Conservation (phyloP, 2,113 vertebrate species). For the Heteronetta atricapilla region DNA sequence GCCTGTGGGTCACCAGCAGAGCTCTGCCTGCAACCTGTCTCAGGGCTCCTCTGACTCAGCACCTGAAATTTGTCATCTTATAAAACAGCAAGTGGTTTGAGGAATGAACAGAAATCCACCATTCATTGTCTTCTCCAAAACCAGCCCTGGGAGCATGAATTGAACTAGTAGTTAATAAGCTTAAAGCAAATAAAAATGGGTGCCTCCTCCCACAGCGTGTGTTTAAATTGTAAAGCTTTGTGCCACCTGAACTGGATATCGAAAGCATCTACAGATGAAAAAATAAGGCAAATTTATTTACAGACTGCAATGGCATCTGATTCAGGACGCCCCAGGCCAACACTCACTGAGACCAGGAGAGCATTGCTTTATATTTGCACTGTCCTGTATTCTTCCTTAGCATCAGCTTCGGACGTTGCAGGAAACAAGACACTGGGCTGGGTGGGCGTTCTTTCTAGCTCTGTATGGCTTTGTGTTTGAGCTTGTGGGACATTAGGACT, state of each 20-base stretch:
- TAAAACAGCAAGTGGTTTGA: rapidly evolving
- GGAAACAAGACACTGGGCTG: neutral
- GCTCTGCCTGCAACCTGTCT: neutral
- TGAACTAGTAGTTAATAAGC: rapidly evolving
- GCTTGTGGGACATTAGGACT: no score
- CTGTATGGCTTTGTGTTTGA: neutral
- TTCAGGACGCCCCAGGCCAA: neutral
- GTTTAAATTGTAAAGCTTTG: no score
- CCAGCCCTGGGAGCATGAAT: neutral
- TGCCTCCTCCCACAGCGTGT: rapidly evolving
- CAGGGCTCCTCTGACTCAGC: rapidly evolving
- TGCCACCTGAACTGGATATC: rapidly evolving
- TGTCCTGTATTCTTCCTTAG: neutral
- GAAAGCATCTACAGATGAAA: rapidly evolving
- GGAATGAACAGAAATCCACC: rapidly evolving
- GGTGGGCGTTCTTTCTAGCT: neutral
- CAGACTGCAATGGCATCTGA: no score
- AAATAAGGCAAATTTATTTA: neutral
- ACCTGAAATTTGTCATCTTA: rapidly evolving
- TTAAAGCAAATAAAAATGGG: no score
- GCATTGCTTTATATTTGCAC: neutral
- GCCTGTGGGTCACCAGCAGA: neutral
- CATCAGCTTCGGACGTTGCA: neutral
- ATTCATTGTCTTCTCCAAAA: neutral
- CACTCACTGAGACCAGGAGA: neutral